Base-by-base conservation (phyloP, 2,797 vertebrate species). In the Leucoraja ocellata region DNA sequence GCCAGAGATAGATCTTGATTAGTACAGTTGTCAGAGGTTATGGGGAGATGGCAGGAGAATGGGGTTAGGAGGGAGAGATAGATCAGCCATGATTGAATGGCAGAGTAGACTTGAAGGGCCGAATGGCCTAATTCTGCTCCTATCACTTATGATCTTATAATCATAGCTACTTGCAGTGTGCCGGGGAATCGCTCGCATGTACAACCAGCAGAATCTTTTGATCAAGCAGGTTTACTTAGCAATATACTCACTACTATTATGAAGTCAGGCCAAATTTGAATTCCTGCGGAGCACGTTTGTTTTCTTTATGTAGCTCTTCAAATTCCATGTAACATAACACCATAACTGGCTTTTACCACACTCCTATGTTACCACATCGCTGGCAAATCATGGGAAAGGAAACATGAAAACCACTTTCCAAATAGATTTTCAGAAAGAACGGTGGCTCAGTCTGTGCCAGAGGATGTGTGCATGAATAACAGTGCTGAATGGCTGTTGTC, bases 381-480 rank as follows among this genome's bases (percentile, higher is more conserved):
- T 65, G 84, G 61, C 63, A 21, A 16, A 68, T 36, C 16, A 68
- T 68, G 84, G 68, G 32, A 88, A 88, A 68, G 84, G 84, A 88
- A 88, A 88, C 68, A n/a, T 36, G 68, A 61, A 88, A 68, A 68
- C n/a, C 63, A 36, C 61, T 88, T 65, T 88, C 32, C 61, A 88
- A 68, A 88, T 36, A 88, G 84, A 88, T 88, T 32, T 88, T 68
- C 63, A 88, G 36, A 88, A 36, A 68, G 84, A 68, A 68, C 32
- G 68, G 84, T 88, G n/a, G 84, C 36, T 68, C 84, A 68, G 68
- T 68, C n/a, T 65, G 63, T n/a, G 63, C 83, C 7, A 68, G 32
- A 68, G 84, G 18, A 68, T 36, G 63, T 36, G n/a, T 86, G 5
- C 18, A 36, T 88, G 28, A 36, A 68, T 68, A 2, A 9, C 14